Evolutionary conservation across 30 jellyfish, hydroid and myxozoan species (phyloP), one percentile per base, ranked within the genome.

Genomic region (Turritopsis dohrnii): DNA sequence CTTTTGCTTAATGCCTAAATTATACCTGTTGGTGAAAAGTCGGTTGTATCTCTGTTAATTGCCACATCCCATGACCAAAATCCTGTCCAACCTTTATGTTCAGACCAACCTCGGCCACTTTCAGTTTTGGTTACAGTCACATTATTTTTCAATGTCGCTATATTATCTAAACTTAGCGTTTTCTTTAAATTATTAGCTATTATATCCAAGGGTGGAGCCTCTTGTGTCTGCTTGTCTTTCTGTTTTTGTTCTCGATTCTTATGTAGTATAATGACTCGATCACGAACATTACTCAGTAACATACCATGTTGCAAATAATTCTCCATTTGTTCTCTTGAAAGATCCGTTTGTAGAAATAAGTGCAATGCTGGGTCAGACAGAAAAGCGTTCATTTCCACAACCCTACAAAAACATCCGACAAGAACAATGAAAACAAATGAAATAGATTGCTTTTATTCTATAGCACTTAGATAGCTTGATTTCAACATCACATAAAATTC

Each of bases 341-440:
- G 90, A 13, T 88, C 84, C 79, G 97, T 94, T 88, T 94, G 99
- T 22, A 94, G 86, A 79, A 94, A 89, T 75, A 94, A 81, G 75
- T 94, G 99, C 22, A 94, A 91, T 18, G 99, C 99, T 17, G 99
- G 96, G 79, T 94, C 99, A 28, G 96, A 85, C 29, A 94, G 80
- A 84, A 94, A 94, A 8, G 99, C 96, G 79, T 89, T 94, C 22
- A 94, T 83, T 76, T 94, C 99, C 21, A 94, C 87, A 27, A 94
- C 95, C 76, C 99, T 94, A 69, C 22, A 74, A 84, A 86, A 0
- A 16, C 26, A 13, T 16, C n/a, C n/a, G n/a, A n/a, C n/a, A n/a
- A n/a, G n/a, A n/a, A n/a, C n/a, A n/a, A 54, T 21, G 24, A 18
- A 72, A 16, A 28, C 41, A 77, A 18, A 73, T 8, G 28, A n/a